Evolutionary conservation across 2,797 vertebrate genomes (phyloP).

Genomic region (Knipowitschia caucasica): DNA sequence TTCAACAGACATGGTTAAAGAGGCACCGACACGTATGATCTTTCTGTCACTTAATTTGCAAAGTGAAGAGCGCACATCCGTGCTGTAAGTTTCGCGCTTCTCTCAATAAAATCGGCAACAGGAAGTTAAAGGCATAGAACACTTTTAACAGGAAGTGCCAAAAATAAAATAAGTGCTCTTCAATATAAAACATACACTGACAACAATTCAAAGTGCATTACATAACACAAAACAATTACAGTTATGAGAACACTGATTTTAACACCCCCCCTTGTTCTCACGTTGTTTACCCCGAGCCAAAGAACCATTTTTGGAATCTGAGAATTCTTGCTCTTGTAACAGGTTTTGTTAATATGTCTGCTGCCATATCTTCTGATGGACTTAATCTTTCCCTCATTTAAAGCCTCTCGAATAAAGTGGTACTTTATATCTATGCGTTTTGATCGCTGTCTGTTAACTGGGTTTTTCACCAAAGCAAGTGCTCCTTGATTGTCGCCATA

Average conservation of each 20-base stretch:
- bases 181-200: too few species aligned
- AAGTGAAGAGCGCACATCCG: too few species aligned
- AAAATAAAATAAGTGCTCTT: too few species aligned
- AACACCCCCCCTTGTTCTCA: conserved; percentile 9
- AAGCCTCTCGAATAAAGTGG: conserved; percentile 20
- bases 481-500: conserved; percentile 28
- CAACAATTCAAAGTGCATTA: too few species aligned
- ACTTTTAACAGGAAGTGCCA: too few species aligned
- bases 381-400: conserved; percentile 21
- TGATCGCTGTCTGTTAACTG: conserved; percentile 24
- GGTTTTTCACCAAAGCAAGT: conserved; percentile 29
- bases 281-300: conserved; percentile 5
- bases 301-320: conserved; percentile 18
- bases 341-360: conserved; percentile 27
- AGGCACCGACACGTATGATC: too few species aligned
- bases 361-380: conserved; percentile 30
- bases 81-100: too few species aligned
- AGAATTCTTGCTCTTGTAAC: conserved; percentile 9
- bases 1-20: too few species aligned
- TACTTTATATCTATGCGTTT: conserved; percentile 44
- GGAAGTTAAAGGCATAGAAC: too few species aligned
- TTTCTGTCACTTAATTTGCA: too few species aligned
- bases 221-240: too few species aligned
- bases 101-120: too few species aligned
- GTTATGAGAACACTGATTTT: background rate